Base-by-base conservation (phyloP, 64 coral and sea anemone species). In the Acropora yongei region DNA sequence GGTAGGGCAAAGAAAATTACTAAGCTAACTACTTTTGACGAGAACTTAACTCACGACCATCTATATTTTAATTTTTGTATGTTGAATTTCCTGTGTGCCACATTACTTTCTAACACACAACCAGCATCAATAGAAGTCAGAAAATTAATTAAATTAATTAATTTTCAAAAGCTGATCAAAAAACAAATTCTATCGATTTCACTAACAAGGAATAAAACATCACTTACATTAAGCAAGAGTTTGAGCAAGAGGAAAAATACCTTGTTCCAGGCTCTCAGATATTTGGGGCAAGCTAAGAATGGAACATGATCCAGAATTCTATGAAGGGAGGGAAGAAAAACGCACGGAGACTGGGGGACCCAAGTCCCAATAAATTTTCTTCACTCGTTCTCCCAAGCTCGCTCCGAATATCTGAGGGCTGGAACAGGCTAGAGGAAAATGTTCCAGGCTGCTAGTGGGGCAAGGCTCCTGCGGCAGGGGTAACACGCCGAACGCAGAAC, bases 81-180 rank as follows among this genome's bases (percentile, higher is more conserved):
- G 67, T 69, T 69, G 67, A 69, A 69, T 69, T 69, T 69, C 67
- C 67, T n/a, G 67, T 69, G 67, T 69, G 67, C 67, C 67, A 69
- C 17, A 66, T 66, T 66, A 14, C 61, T 66, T 66, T 66, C 61
- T 66, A 66, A 66, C 61, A 66, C 61, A 66, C 17, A 66, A 17
- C 61, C 61, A 14, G 6, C 61, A 66, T 17, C 61, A 66, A 66
- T 14, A 13, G 61, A 66, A 66, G 61, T 66, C 61, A 66, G 8
- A 17, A 66, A 66, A 66, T 66, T 13, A 66, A 66, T 13, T 66
- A 66, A 66, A 55, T 4, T 8, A 55, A 55, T 55, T 4, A 55
- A 61, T 61, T 61, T 11, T 61, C 58, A 61, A 61, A 61, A 61
- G 58, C 8, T 61, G 58, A 61, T 12, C 58, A 61, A 61, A 61